Conservation (phyloP, 1,140 invertebrate species). For the Apis dorsata region DNA sequence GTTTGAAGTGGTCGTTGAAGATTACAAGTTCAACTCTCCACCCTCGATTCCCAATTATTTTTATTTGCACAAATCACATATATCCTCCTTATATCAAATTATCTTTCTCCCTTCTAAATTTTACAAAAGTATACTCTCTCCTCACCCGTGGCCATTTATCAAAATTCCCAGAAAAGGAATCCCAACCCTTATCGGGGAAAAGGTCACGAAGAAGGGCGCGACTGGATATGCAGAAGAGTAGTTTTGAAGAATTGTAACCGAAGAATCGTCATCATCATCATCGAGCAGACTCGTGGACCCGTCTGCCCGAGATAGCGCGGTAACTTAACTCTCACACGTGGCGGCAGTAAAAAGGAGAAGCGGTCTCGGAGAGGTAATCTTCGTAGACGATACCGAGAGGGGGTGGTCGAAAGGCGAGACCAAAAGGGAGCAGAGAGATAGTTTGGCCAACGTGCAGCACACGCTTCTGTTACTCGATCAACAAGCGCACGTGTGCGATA, state of each 20-base stretch:
- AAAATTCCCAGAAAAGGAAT: too few relatives aligned
- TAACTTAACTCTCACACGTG: constrained; percentile 65
- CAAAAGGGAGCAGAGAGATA: neutral
- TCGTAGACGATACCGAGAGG: constrained; percentile 28
- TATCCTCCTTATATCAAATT: too few relatives aligned
- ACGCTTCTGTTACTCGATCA: neutral
- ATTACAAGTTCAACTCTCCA: too few relatives aligned
- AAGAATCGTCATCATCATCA: constrained; percentile 11
- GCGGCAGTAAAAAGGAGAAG: constrained; percentile 44
- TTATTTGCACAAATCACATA: too few relatives aligned
- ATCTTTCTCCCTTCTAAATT: too few relatives aligned
- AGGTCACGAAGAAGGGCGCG: neutral
- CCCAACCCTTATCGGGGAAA: neutral
- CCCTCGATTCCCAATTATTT: too few relatives aligned
- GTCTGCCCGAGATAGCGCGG: constrained; percentile 60
- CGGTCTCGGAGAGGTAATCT: constrained; percentile 49
- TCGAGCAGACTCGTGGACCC: constrained; percentile 25
- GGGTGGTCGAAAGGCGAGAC: constrained; percentile 40
- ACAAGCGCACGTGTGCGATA: too few relatives aligned
- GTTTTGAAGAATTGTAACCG: constrained; percentile 4
- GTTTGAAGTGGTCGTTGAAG: too few relatives aligned
- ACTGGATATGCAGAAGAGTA: too few relatives aligned
- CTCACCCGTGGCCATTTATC: too few relatives aligned
- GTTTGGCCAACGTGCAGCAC: neutral
- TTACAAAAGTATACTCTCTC: too few relatives aligned